Conservation (phyloP, 2,113 vertebrate species). For the Pterocles orientalis region DNA sequence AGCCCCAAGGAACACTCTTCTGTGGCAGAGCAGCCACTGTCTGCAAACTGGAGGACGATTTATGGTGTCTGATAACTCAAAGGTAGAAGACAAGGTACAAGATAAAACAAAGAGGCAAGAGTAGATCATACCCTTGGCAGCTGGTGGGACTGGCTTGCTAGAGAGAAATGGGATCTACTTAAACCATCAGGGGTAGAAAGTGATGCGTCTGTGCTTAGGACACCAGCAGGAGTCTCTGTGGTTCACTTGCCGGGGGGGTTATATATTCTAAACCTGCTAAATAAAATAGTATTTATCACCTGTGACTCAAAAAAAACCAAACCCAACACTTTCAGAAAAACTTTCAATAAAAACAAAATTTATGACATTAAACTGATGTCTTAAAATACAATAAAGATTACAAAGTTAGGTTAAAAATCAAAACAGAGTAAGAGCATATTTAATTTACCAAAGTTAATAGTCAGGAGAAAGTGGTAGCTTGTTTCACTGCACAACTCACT, state of each 20-base stretch:
- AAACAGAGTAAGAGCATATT: neutral
- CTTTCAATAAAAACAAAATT: neutral
- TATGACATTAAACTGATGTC: neutral
- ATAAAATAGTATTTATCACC: constrained; percentile 71
- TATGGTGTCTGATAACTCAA: constrained; percentile 31
- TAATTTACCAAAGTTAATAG: neutral
- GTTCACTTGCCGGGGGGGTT: constrained; percentile 64
- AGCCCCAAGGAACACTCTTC: neutral
- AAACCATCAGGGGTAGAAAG: constrained; percentile 60
- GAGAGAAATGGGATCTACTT: constrained; percentile 59
- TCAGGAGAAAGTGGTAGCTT: neutral
- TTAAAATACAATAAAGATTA: neutral
- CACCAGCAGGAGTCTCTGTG: constrained; percentile 63
- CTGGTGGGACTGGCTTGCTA: constrained; percentile 1
- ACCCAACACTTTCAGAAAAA: neutral
- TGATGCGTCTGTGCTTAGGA: constrained; percentile 58
- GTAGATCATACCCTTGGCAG: constrained; percentile 55
- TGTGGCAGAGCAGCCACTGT: neutral
- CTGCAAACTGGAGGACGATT: constrained; percentile 14
- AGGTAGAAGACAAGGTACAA: constrained; percentile 32
- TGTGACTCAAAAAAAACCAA: neutral
- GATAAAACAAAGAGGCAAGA: constrained; percentile 45
- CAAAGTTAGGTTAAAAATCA: neutral
- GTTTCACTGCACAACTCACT: neutral
- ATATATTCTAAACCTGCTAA: constrained; percentile 69